Evolutionary conservation across 2,113 vertebrate species (phyloP).

Genomic region (Neomonachus schauinslandi): DNA sequence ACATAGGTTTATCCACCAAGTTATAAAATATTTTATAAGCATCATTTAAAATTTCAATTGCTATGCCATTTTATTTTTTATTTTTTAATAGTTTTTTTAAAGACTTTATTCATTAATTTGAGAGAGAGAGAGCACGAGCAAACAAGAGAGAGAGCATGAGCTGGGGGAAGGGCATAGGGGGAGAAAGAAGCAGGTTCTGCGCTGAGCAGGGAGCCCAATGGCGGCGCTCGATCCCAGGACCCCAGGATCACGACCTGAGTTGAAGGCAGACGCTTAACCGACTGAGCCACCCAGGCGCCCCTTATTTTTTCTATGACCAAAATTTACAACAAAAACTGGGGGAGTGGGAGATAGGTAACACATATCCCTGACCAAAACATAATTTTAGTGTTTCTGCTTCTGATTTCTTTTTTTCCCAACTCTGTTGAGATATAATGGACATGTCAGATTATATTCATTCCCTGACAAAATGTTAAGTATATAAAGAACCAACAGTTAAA

Average conservation of each 20-base stretch:
- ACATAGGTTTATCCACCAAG: neutral
- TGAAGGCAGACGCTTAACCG: neutral
- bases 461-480: neutral
- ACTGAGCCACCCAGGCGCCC: neutral
- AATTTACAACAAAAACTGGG: neutral
- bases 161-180: too few relatives aligned
- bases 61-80: neutral
- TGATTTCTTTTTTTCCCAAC: neutral
- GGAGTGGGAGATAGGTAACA: neutral
- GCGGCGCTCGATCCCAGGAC: neutral
- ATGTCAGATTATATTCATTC: neutral
- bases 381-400: neutral
- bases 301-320: neutral
- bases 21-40: neutral
- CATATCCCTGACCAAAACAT: neutral
- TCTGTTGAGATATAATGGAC: neutral
- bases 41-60: neutral
- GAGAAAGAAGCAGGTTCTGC: neutral
- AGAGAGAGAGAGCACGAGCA: too few relatives aligned
- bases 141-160: neutral
- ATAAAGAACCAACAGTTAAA: neutral
- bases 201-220: neutral
- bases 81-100: neutral
- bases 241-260: neutral
- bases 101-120: neutral